Conservation (phyloP, 2,888 invertebrate species). For the Neoaliturus tenellus region DNA sequence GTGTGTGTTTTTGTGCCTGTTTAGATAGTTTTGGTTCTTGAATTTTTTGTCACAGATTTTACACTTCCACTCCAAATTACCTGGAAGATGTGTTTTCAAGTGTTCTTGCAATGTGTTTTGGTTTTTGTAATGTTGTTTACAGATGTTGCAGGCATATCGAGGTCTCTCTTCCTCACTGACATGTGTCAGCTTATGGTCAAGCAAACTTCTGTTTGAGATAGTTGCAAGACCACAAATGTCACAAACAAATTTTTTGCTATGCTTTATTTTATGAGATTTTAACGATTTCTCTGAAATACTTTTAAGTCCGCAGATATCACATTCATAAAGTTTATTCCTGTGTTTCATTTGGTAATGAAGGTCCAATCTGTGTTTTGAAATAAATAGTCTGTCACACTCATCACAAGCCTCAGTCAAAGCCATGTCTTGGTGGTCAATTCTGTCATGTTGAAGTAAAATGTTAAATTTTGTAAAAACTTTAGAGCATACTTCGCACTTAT, state of each 20-base stretch:
- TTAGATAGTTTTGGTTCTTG: background rate
- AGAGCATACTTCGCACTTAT: conserved; percentile 4
- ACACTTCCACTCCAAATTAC: background rate
- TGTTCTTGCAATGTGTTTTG: background rate
- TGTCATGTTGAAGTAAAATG: conserved; percentile 7
- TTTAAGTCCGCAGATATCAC: conserved; percentile 32
- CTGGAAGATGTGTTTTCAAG: background rate
- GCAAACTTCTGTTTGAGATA: conserved; percentile 1
- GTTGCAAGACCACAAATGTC: background rate
- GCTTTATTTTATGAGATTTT: conserved; percentile 5
- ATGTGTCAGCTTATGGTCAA: conserved; percentile 1
- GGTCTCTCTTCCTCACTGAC: background rate
- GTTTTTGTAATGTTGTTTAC: background rate
- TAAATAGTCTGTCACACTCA: conserved; percentile 4
- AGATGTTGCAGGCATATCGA: background rate
- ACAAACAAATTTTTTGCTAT: conserved; percentile 24
- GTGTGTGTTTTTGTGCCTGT: conserved; percentile 21
- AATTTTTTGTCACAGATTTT: background rate
- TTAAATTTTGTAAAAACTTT: conserved; percentile 28
- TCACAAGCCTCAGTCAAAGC: background rate
- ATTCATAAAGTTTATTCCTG: background rate
- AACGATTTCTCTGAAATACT: conserved; percentile 27
- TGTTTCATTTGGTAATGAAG: conserved; percentile 7
- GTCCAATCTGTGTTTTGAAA: conserved; percentile 14
- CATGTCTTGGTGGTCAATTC: conserved; percentile 2